Conservation (phyloP, 2,888 invertebrate genomes). For the Latrodectus hesperus region DNA sequence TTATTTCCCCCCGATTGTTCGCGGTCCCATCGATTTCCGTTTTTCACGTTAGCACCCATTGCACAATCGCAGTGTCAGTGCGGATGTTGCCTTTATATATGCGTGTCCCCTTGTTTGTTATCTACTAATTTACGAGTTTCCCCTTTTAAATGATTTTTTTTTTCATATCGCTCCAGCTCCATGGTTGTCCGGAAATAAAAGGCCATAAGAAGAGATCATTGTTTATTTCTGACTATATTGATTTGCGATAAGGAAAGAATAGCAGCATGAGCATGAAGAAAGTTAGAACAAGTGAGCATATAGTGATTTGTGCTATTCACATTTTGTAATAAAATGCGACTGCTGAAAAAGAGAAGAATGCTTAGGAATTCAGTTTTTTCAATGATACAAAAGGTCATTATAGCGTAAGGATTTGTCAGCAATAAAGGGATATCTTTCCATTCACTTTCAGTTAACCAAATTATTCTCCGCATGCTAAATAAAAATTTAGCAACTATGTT, state of each 20-base stretch:
- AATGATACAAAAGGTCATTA: too few relatives aligned
- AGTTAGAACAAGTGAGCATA: not conserved
- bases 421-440: too few relatives aligned
- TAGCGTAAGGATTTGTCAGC: too few relatives aligned
- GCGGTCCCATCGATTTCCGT: slow-evolving; percentile 41
- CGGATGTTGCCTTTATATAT: slow-evolving; percentile 20
- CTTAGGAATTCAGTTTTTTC: too few relatives aligned
- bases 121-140: slow-evolving; percentile 46
- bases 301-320: not conserved
- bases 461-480: too few relatives aligned
- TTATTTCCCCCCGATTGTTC: slow-evolving; percentile 25
- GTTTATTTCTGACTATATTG: not conserved
- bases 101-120: slow-evolving; percentile 48
- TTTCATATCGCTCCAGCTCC: not conserved
- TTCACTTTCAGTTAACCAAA: too few relatives aligned
- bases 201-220: not conserved
- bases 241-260: not conserved
- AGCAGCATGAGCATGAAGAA: not conserved
- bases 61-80: slow-evolving; percentile 15
- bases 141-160: slow-evolving; percentile 35
- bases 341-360: not conserved
- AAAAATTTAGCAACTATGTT: too few relatives aligned
- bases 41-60: slow-evolving; percentile 37
- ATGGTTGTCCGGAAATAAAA: not conserved
- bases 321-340: slow-evolving; percentile 3